phyloP scores from a whole-genome alignment of 2,113 vertebrate species.

The Rissa tridactyla region DNA sequence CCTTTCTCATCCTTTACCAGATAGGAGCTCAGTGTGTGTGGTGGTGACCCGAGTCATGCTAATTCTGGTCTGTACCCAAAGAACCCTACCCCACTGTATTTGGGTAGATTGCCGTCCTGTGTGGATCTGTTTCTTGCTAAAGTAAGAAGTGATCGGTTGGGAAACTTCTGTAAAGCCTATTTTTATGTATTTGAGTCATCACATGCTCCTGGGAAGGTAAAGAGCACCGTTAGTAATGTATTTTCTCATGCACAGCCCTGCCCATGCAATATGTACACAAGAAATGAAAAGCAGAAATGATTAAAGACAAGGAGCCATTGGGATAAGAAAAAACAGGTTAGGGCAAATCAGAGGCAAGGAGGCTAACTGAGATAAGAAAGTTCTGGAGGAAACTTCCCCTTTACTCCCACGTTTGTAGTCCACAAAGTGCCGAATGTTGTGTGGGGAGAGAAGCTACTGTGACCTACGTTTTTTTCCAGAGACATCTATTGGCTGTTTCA shows the following conservation, averaged over 20 bases:
- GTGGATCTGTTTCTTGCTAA: background rate
- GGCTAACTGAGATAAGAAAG: background rate
- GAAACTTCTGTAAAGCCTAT: background rate
- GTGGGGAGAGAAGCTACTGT: background rate
- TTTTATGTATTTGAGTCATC: slow-evolving; percentile 8
- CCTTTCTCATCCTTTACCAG: background rate
- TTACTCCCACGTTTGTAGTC: background rate
- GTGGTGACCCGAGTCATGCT: background rate
- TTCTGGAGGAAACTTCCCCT: background rate
- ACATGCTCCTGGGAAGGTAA: background rate
- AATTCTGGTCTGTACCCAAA: background rate
- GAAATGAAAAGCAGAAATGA: slow-evolving; percentile 27
- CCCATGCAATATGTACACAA: background rate
- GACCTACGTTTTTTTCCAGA: background rate
- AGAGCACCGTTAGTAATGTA: background rate
- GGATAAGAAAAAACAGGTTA: slow-evolving; percentile 18
- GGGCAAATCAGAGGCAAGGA: background rate
- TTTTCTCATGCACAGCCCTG: slow-evolving; percentile 25
- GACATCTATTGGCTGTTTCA: background rate
- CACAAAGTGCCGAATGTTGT: background rate
- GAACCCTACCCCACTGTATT: background rate
- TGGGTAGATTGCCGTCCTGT: background rate
- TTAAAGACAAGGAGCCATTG: background rate
- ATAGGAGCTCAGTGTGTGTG: fast-evolving
- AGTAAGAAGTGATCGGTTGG: background rate